Percentiles rank a stretch among this genome's conserved stretches.
Evolutionary conservation across 2,888 invertebrate genomes (phyloP).

Genomic region (Lissonota sp.): DNA sequence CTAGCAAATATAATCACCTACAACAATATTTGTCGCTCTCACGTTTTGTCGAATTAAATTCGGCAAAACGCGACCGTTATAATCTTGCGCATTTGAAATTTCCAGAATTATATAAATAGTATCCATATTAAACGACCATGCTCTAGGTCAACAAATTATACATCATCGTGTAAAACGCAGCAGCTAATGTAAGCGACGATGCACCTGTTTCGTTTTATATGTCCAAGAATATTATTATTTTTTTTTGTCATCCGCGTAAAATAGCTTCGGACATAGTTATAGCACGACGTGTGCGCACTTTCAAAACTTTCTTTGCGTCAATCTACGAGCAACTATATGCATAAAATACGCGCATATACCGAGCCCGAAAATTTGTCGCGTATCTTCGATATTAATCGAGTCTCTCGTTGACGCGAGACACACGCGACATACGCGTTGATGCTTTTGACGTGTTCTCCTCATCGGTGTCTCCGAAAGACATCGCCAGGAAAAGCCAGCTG

Average conservation of each 20-base stretch:
- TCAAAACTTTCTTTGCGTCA: conserved; percentile 1
- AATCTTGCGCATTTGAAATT: not conserved
- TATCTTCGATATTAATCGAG: conserved; percentile 31
- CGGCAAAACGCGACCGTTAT: too few species aligned
- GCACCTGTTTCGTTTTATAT: conserved; percentile 10
- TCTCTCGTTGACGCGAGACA: conserved; percentile 27
- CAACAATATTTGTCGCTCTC: too few species aligned
- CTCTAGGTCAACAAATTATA: conserved; percentile 32
- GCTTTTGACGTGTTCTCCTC: conserved; percentile 40
- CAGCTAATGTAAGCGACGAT: not conserved
- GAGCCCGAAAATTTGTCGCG: conserved; percentile 5
- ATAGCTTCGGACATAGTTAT: not conserved
- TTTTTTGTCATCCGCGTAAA: not conserved
- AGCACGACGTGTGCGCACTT: not conserved
- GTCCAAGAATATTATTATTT: not conserved
- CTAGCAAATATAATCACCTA: too few species aligned
- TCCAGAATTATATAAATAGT: not conserved
- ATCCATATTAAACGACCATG: conserved; percentile 13
- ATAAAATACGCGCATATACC: not conserved
- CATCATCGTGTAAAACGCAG: conserved; percentile 8
- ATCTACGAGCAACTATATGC: not conserved
- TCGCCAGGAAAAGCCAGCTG: conserved; percentile 37
- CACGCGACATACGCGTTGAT: not conserved
- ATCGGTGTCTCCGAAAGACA: conserved; percentile 20
- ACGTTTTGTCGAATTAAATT: too few species aligned